Evolutionary conservation across 92 coral and sea anemone genomes (phyloP).

Genomic region (Actinernus sp.): DNA sequence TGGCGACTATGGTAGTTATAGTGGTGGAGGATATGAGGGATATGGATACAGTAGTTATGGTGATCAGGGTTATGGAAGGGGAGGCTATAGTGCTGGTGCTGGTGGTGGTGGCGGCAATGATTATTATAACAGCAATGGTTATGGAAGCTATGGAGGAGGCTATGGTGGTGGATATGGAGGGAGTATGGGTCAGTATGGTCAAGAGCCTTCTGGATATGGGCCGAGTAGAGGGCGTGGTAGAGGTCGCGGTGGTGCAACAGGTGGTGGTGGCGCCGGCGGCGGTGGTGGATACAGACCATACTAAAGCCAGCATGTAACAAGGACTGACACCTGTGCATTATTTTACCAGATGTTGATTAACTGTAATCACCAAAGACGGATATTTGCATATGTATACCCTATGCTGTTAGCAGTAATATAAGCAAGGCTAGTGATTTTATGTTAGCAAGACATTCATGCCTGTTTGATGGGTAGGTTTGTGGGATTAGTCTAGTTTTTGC

Average conservation of each 20-base stretch:
- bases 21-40: constrained; percentile 21
- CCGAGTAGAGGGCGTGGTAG: constrained; percentile 78
- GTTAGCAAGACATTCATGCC: too few relatives aligned
- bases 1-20: constrained; percentile 34
- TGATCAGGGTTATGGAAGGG: constrained; percentile 44
- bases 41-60: constrained; percentile 19
- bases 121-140: neutral
- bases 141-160: neutral
- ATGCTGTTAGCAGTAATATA: too few relatives aligned
- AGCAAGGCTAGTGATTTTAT: too few relatives aligned
- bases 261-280: constrained; percentile 67
- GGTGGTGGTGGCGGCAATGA: neutral
- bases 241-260: constrained; percentile 69
- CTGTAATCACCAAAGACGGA: too few relatives aligned
- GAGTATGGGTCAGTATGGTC: constrained; percentile 65
- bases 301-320: too few relatives aligned
- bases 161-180: constrained; percentile 32
- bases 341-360: too few relatives aligned
- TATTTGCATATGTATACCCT: too few relatives aligned
- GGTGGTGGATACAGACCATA: constrained; percentile 73
- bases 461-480: too few relatives aligned
- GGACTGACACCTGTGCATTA: too few relatives aligned
- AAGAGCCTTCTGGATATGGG: constrained; percentile 80
- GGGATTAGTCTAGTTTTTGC: too few relatives aligned
- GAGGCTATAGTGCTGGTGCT: constrained; percentile 34